These are phyloP conservation scores for Stenichneumon culpator DNA, from an alignment of 2,888 invertebrate genomes.

Conservation along the genomic window DNA sequence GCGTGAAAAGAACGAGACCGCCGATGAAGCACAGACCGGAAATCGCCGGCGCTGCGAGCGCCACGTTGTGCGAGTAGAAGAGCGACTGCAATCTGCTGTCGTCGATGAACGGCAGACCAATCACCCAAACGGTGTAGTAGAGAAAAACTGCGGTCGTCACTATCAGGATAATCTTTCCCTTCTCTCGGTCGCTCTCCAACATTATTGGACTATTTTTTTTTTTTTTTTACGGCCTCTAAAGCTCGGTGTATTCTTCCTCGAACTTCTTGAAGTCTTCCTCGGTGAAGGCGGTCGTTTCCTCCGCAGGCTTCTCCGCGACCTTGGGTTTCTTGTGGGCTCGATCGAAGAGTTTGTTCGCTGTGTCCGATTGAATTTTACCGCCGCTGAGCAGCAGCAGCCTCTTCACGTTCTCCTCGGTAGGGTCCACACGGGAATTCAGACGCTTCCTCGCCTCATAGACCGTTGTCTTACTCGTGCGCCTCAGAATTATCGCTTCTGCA, in stretches of 20 bases:
- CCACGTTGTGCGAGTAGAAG: conserved; percentile 82
- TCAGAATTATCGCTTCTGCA: conserved; percentile 68
- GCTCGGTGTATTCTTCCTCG: conserved; percentile 87
- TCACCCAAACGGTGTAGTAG: conserved; percentile 89
- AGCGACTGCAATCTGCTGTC: conserved; percentile 86
- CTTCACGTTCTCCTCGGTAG: conserved; percentile 86
- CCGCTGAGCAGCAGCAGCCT: conserved; percentile 86
- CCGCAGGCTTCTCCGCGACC: conserved; percentile 82
- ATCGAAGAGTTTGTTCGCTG: conserved; percentile 87
- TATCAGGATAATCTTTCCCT: conserved; percentile 88
- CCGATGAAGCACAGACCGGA: conserved; percentile 89
- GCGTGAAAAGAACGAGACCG: conserved; percentile 88
- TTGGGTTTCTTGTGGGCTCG: conserved; percentile 86
- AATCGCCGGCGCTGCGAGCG: conserved; percentile 87
- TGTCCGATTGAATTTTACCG: conserved; percentile 82
- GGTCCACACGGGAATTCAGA: conserved; percentile 76
- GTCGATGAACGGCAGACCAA: conserved; percentile 89
- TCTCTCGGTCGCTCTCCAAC: conserved; percentile 85
- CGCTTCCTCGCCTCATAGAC: conserved; percentile 78
- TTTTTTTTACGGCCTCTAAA: not conserved
- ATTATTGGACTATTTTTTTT: conserved; percentile 65
- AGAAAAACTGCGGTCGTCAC: conserved; percentile 86
- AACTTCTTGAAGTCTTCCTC: conserved; percentile 90
- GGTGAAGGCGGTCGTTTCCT: conserved; percentile 89
- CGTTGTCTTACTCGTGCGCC: conserved; percentile 74